phyloP scores from a whole-genome alignment of 1,140 invertebrate species.

The Monomorium pharaonis region DNA sequence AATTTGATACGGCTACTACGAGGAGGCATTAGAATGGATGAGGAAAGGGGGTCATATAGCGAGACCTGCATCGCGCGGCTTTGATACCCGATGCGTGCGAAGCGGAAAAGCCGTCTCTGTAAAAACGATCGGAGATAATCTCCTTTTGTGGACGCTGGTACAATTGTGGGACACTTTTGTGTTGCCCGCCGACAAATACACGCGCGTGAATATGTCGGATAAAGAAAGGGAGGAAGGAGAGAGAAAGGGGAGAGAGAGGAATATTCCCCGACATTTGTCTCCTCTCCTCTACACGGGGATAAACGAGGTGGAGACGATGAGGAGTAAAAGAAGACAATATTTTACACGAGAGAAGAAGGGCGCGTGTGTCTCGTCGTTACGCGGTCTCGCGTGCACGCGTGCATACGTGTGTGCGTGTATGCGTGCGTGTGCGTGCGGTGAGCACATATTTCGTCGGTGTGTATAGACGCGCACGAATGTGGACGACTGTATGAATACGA shows the following conservation, averaged over 20 bases:
- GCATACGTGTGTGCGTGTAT: background rate
- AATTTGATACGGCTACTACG: slow-evolving; percentile 58
- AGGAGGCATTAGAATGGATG: background rate
- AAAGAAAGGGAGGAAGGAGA: background rate
- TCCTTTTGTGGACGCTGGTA: slow-evolving; percentile 49
- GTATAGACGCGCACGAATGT: slow-evolving; percentile 30
- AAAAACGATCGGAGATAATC: slow-evolving; percentile 70
- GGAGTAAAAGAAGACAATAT: slow-evolving; percentile 56
- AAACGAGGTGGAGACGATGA: slow-evolving; percentile 32
- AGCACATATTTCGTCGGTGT: background rate
- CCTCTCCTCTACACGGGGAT: slow-evolving; percentile 35
- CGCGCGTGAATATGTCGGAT: slow-evolving; percentile 40
- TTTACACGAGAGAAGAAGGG: slow-evolving; percentile 58
- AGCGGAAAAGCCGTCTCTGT: slow-evolving; percentile 56
- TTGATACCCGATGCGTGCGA: slow-evolving; percentile 47
- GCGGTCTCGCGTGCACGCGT: slow-evolving; percentile 17
- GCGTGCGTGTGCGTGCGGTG: background rate
- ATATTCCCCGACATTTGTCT: slow-evolving; percentile 66
- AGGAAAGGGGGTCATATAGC: background rate
- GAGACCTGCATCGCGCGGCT: slow-evolving; percentile 16
- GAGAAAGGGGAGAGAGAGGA: slow-evolving; percentile 17
- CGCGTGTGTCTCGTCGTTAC: slow-evolving; percentile 45
- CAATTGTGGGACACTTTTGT: slow-evolving; percentile 65
- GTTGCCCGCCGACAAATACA: slow-evolving; percentile 38
- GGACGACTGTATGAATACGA: slow-evolving; percentile 63